Evolutionary conservation across 2,888 invertebrate species (phyloP).

Genomic region (Hemaris fuciformis): DNA sequence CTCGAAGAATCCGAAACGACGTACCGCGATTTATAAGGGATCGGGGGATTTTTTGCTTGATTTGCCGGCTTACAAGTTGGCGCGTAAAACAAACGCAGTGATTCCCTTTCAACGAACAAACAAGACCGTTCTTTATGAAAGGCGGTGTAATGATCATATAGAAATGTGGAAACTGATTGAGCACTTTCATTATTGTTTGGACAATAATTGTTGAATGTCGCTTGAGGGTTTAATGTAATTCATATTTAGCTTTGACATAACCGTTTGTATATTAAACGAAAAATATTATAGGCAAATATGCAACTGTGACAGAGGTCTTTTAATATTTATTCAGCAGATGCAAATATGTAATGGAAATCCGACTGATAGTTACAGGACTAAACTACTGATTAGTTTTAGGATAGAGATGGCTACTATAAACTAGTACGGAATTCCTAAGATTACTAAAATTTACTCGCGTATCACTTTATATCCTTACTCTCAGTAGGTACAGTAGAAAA

Average conservation of each 20-base stretch:
- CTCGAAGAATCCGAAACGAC: slow-evolving; percentile 52
- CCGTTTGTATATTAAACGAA: too few species aligned
- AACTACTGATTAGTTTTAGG: too few species aligned
- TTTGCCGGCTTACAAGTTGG: slow-evolving; percentile 40
- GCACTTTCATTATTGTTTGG: not conserved
- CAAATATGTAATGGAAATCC: too few species aligned
- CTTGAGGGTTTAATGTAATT: not conserved
- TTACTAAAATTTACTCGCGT: too few species aligned
- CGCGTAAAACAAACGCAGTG: slow-evolving; percentile 44
- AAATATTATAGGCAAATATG: too few species aligned
- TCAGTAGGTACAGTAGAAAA: too few species aligned
- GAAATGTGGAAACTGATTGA: not conserved
- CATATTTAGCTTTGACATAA: not conserved
- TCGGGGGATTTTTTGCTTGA: slow-evolving; percentile 43
- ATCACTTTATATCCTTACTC: too few species aligned
- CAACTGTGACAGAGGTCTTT: too few species aligned
- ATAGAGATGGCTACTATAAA: too few species aligned
- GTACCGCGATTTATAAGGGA: slow-evolving; percentile 50
- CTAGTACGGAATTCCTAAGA: too few species aligned
- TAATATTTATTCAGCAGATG: too few species aligned
- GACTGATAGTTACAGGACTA: too few species aligned
- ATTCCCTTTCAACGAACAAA: slow-evolving; percentile 22
- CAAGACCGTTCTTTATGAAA: slow-evolving; percentile 14
- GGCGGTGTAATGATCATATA: slow-evolving; percentile 13
- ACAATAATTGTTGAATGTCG: not conserved